These are phyloP conservation scores for Drosophila neutralis DNA, from an alignment of 2,888 invertebrate genomes.

Conservation along the genomic window DNA sequence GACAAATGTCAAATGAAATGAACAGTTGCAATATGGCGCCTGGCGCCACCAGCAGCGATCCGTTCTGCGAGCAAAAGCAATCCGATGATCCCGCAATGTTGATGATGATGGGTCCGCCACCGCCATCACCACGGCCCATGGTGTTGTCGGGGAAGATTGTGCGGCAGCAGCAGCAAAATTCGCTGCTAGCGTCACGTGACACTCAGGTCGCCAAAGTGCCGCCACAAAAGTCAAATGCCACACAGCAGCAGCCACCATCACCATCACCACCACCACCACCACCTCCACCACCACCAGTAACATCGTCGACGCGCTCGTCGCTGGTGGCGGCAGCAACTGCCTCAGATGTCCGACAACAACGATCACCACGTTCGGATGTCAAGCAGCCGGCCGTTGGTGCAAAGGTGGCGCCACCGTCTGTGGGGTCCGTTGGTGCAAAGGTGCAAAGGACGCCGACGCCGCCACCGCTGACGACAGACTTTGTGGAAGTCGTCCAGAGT, in stretches of 20 bases:
- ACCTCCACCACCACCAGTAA: background rate
- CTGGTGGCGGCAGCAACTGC: background rate
- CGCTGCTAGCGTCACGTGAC: too few relatives aligned
- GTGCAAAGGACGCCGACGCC: too few relatives aligned
- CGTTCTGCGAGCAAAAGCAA: background rate
- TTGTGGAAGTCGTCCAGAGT: slow-evolving; percentile 73
- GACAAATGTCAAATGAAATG: too few relatives aligned
- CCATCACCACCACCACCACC: too few relatives aligned
- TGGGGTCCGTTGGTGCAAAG: slow-evolving; percentile 4
- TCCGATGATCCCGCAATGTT: background rate
- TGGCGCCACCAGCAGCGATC: background rate
- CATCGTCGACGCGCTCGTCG: background rate
- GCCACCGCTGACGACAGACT: slow-evolving; percentile 6
- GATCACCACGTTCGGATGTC: slow-evolving; percentile 8
- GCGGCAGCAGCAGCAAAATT: too few relatives aligned
- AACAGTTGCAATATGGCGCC: background rate
- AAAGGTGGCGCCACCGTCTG: background rate
- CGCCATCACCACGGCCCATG: background rate
- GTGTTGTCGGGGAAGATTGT: too few relatives aligned
- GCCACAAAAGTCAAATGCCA: background rate
- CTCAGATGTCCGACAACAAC: slow-evolving; percentile 13
- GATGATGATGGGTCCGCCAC: background rate
- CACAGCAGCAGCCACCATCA: background rate
- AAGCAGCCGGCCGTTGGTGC: slow-evolving; percentile 9
- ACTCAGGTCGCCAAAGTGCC: background rate